Evolutionary conservation across 2,888 invertebrate genomes (phyloP).

Genomic region (Napeogenes inachia): DNA sequence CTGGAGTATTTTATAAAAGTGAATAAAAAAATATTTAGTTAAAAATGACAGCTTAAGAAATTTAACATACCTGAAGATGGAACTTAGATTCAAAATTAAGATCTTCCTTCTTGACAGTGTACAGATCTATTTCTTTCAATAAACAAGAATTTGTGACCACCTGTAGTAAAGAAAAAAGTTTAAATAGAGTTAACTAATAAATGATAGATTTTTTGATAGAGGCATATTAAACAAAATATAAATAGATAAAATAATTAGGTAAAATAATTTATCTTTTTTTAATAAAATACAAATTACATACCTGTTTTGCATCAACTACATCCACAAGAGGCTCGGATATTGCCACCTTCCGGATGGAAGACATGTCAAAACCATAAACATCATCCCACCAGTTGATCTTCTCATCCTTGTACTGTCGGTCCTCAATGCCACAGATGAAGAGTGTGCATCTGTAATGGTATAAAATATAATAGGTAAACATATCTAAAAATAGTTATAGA

Average conservation of each 20-base stretch:
- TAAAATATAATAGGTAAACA: not conserved
- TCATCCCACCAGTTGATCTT: conserved; percentile 99
- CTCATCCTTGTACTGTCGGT: conserved; percentile 99
- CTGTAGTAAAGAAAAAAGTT: conserved; percentile 45
- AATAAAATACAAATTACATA: conserved; percentile 32
- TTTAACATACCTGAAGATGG: conserved; percentile 77
- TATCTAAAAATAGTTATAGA: no score
- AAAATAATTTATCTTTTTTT: not conserved
- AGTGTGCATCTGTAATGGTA: conserved; percentile 85
- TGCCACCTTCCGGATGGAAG: conserved; percentile 97
- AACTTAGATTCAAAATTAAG: conserved; percentile 94
- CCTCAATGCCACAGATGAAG: conserved; percentile 95
- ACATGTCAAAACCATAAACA: conserved; percentile 99
- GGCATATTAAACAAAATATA: no score
- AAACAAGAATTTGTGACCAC: conserved; percentile 97
- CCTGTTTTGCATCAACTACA: conserved; percentile 98
- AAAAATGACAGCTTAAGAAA: not conserved
- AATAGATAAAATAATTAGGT: no score
- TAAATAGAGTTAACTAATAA: not conserved
- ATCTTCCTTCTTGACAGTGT: conserved; percentile 97
- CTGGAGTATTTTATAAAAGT: conserved; percentile 36
- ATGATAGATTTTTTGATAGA: no score
- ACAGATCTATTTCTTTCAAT: conserved; percentile 98
- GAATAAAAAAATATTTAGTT: not conserved
- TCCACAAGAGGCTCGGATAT: conserved; percentile 99